These are phyloP conservation scores for Monomorium pharaonis DNA, from an alignment of 1,140 invertebrate genomes.

Conservation along the genomic window DNA sequence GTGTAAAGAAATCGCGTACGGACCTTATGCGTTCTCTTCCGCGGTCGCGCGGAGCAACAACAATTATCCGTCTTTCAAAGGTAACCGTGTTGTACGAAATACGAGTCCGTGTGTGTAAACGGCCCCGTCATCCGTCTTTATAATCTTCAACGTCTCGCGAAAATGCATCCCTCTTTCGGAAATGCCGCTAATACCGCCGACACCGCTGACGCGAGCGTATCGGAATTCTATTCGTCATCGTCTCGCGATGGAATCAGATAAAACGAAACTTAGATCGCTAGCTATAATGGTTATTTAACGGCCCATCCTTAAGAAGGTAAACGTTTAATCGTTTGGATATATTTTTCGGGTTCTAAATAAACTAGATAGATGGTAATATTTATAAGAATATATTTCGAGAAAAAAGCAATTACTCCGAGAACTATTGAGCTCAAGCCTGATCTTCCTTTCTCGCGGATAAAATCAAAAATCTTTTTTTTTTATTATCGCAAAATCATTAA, in stretches of 20 bases:
- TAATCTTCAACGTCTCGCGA: slow-evolving; percentile 38
- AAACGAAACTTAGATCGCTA: slow-evolving; percentile 33
- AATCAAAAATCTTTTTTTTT: not conserved
- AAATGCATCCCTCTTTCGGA: slow-evolving; percentile 27
- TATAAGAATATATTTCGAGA: slow-evolving; percentile 3
- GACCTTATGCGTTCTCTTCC: not conserved
- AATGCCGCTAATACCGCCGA: not conserved
- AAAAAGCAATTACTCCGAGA: not conserved
- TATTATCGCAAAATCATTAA: not conserved
- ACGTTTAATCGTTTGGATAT: not conserved
- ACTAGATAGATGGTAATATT: slow-evolving; percentile 21
- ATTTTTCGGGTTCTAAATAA: not conserved
- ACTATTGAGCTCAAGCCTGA: not conserved
- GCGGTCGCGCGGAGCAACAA: not conserved
- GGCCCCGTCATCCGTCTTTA: slow-evolving; percentile 46
- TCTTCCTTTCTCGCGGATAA: not conserved
- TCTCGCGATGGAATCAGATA: slow-evolving; percentile 43
- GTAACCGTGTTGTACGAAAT: slow-evolving; percentile 16
- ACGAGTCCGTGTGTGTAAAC: slow-evolving; percentile 26
- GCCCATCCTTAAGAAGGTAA: not conserved
- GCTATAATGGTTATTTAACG: slow-evolving; percentile 48
- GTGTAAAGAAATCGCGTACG: not conserved
- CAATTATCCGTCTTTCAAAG: slow-evolving; percentile 34
- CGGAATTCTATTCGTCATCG: slow-evolving; percentile 57
- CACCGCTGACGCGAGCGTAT: slow-evolving; percentile 16